Evolutionary conservation across 2,113 vertebrate species (phyloP).

Genomic region (Candoia aspera): DNA sequence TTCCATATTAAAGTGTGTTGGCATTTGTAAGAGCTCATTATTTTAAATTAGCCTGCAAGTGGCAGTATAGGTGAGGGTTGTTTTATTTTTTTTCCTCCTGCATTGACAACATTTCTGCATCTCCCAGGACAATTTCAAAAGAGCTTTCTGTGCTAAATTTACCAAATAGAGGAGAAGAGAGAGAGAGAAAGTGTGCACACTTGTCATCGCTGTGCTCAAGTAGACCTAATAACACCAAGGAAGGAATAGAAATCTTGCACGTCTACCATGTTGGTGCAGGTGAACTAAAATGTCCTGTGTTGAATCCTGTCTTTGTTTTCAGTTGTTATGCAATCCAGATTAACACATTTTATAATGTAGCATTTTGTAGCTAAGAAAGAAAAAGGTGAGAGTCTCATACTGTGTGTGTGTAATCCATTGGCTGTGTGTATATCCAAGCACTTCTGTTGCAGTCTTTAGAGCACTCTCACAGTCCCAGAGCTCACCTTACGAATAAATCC

Average conservation of each 20-base stretch:
- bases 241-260: not conserved
- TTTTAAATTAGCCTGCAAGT: constrained; percentile 38
- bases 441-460: not conserved
- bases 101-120: constrained; percentile 27
- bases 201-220: not conserved
- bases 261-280: not conserved
- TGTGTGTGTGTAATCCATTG: not conserved
- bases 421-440: not conserved
- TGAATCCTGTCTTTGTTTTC: not conserved
- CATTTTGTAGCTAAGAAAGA: not conserved
- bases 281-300: not conserved
- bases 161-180: not conserved
- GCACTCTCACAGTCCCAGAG: not conserved
- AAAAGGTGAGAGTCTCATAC: not conserved
- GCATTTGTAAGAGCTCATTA: constrained; percentile 35
- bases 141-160: not conserved
- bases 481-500: not conserved
- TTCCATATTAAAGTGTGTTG: constrained; percentile 27
- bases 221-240: not conserved
- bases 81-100: not conserved
- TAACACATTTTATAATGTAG: not conserved
- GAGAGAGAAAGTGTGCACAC: no score
- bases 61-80: constrained; percentile 8
- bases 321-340: not conserved
- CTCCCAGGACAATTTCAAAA: constrained; percentile 19